Base-by-base conservation (phyloP, 2,797 vertebrate genomes). In the Valencia hispanica region DNA sequence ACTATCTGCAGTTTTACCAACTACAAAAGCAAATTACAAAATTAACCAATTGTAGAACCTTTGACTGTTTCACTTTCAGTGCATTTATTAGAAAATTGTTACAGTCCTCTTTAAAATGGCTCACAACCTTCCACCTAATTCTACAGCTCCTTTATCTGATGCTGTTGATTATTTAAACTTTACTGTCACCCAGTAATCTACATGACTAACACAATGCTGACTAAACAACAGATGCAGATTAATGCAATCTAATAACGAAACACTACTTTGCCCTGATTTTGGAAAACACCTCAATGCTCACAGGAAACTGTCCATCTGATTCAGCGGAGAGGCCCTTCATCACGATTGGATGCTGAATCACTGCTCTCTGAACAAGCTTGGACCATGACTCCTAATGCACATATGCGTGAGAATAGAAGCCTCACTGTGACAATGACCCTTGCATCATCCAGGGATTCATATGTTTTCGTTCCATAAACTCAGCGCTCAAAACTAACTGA, bases 211-310 rank as follows among this genome's bases (percentile, higher is more conserved):
- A 70, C 53, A 39, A 32, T 25, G 0, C 14, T 79, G 53, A 84
- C 71, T 32, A 11, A 75, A n/a, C 0, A 17, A 27, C 63, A n/a
- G 70, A 43, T 39, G 25, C 27, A 17, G 34, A 75, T 72, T 32
- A 47, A n/a, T 25, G 4, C 14, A 11, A 6, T 48, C 4, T 12
- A 27, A 75, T 14, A 47, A 0, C 41, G 68, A 79, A 72, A 69
- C 78, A 69, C 10, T 18, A 10, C 45, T 27, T 27, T 81, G 72
- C 15, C 25, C 15, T 50, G 50, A 79, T 79, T 1, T 17, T 45
- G 83, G 83, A 76, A 87, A 84, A 84, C 25, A 81, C 80, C 47
- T 0, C 10, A 8, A 53, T n/a, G 39, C 20, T 6, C 72, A 47
- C 72, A 68, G 78, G 72, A 81, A 90, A 30, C 9, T 1, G 43